A percentile compares a stretch with the other conserved stretches of the same genome.
Evolutionary conservation across 2,797 vertebrate species (phyloP).

Genomic region (Euthynnus affinis): DNA sequence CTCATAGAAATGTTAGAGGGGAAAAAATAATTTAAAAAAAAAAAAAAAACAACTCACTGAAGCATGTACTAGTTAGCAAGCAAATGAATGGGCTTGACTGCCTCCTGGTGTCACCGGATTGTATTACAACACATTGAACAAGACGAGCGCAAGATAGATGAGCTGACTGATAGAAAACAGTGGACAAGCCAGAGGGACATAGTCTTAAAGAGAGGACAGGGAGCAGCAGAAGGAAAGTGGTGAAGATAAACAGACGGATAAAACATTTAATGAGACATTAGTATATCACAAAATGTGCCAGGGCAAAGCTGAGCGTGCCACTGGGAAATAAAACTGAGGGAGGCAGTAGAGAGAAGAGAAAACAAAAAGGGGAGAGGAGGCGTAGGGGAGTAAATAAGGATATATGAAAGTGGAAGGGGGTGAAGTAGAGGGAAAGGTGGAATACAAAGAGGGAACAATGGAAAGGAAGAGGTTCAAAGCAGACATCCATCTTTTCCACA

Average conservation of each 20-base stretch:
- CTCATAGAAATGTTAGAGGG: conserved; percentile 9
- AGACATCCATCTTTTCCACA: conserved; percentile 50
- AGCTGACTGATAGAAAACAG: conserved; percentile 28
- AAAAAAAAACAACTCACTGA: neutral
- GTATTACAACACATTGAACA: conserved; percentile 58
- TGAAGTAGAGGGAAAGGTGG: conserved; percentile 52
- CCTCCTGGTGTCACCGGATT: conserved; percentile 65
- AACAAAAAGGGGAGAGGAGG: conserved; percentile 40
- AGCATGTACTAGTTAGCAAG: conserved; percentile 20
- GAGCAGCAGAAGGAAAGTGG: conserved; percentile 36
- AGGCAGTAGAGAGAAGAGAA: conserved; percentile 27
- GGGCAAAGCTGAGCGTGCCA: conserved; percentile 33
- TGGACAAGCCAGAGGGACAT: conserved; percentile 49
- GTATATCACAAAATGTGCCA: conserved; percentile 53
- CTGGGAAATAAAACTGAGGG: conserved; percentile 69
- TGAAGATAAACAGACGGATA: conserved; percentile 65
- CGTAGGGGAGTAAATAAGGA: conserved; percentile 58
- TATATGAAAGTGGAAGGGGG: conserved; percentile 39
- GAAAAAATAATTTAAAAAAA: no score
- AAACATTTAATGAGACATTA: conserved; percentile 74
- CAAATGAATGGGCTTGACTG: conserved; percentile 65
- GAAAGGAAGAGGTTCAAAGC: conserved; percentile 64
- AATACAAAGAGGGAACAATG: conserved; percentile 43
- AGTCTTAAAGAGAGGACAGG: conserved; percentile 52
- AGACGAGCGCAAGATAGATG: conserved; percentile 41